These are phyloP conservation scores for Saturnia pavonia DNA, from an alignment of 2,888 invertebrate species.

Conservation along the genomic window DNA sequence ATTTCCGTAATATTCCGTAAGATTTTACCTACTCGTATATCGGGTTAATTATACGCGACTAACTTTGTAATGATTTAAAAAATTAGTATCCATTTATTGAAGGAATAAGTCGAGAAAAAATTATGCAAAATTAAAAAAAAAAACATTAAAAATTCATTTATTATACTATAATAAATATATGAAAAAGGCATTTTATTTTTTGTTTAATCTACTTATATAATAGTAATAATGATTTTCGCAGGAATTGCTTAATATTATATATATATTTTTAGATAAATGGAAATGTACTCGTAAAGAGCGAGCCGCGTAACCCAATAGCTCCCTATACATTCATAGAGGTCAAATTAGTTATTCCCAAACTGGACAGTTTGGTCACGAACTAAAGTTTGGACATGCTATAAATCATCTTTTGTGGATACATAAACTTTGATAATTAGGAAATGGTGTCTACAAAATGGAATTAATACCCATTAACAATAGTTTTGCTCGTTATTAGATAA, in stretches of 20 bases:
- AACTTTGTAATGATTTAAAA: neutral
- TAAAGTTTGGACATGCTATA: conserved; percentile 13
- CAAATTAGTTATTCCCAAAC: conserved; percentile 14
- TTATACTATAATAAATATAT: neutral
- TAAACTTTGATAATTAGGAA: conserved; percentile 16
- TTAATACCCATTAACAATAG: conserved; percentile 12
- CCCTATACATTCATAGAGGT: conserved; percentile 10
- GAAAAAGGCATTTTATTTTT: neutral
- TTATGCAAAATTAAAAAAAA: neutral
- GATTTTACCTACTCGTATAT: too few species aligned
- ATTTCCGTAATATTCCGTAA: too few species aligned
- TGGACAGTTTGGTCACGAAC: conserved; percentile 16
- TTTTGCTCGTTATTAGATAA: neutral
- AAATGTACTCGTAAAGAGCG: neutral
- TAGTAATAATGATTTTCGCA: neutral
- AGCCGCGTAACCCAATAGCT: neutral
- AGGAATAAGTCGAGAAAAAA: neutral
- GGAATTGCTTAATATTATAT: neutral
- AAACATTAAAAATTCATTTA: neutral
- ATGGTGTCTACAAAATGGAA: conserved; percentile 7
- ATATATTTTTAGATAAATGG: neutral
- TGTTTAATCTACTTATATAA: too few species aligned
- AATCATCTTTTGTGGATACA: conserved; percentile 13
- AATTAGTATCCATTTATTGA: neutral
- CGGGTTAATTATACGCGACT: too few species aligned